Conservation (phyloP, 2,797 vertebrate species). For the Pangasius krempfi region DNA sequence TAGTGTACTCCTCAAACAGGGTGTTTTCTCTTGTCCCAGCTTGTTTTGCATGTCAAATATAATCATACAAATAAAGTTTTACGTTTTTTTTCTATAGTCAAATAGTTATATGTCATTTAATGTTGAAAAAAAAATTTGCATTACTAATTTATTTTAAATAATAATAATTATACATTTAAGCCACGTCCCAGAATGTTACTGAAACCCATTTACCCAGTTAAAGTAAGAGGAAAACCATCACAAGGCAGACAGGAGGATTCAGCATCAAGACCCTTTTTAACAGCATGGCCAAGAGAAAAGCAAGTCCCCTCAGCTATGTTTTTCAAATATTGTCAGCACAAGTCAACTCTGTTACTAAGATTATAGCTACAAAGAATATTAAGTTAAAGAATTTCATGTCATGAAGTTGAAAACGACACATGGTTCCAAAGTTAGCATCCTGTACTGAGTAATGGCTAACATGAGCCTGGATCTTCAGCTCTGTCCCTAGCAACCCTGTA, state of each 20-base stretch:
- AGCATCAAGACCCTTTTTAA: neutral
- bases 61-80: too few species aligned
- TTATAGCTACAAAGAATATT: neutral
- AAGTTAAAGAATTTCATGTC: neutral
- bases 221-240: neutral
- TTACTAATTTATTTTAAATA: neutral
- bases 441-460: neutral
- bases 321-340: neutral
- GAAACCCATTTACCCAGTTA: neutral
- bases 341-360: neutral
- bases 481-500: neutral
- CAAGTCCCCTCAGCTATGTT: neutral
- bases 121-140: neutral
- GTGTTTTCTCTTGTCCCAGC: neutral
- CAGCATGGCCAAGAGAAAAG: neutral
- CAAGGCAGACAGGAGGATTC: neutral
- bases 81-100: neutral
- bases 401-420: neutral
- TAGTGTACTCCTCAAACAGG: too few species aligned
- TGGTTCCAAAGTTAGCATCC: neutral
- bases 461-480: neutral
- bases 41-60: neutral
- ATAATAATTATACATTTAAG: neutral
- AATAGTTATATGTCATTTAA: neutral
- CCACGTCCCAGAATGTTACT: neutral